Evolutionary conservation across 2,113 vertebrate species (phyloP), one percentile per base, ranked within the genome.

Genomic region (Odontesthes bonariensis): DNA sequence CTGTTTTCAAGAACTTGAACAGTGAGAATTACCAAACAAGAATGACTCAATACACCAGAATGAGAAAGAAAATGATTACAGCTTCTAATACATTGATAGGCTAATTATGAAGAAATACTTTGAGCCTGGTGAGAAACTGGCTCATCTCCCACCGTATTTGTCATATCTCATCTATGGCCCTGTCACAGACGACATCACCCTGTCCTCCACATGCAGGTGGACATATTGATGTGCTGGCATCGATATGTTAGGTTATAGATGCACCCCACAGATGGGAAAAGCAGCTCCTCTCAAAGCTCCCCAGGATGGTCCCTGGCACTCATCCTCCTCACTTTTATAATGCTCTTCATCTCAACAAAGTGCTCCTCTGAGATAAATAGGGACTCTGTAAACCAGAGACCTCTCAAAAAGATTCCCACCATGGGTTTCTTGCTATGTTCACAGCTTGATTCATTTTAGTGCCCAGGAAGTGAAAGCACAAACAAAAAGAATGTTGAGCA

Each of bases 251-350:
- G n/a, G n/a, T n/a, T 62, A 42, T 59, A 77, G 72, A 89, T 58
- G 77, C 84, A 71, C 85, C 89, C 87, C 86, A 73, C 79, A 82
- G 90, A 91, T 92, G 90, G 86, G 88, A 91, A 89, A 79, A 38
- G 49, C 63, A 86, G 73, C 75, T 85, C 63, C 52, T 86, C 70
- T 76, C 55, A 85, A 72, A 79, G 64, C 81, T 72, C 69, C 76
- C 49, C 8, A 33, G 57, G 67, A 76, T 40, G 44, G 42, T 77
- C 70, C 62, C 64, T 89, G 88, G 81, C 88, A 89, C 79, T 80
- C 64, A n/a, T 81, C 71, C 75, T 69, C 8, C 65, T 79, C 82
- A 61, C 40, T 81, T 87, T 78, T 73, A 22, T 59, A 76, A 74
- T 38, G 14, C 66, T 74, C 83, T 64, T 73, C 71, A 72, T 81